These are phyloP conservation scores for Charina bottae DNA, from an alignment of 2,113 vertebrate species.

Conservation along the genomic window DNA sequence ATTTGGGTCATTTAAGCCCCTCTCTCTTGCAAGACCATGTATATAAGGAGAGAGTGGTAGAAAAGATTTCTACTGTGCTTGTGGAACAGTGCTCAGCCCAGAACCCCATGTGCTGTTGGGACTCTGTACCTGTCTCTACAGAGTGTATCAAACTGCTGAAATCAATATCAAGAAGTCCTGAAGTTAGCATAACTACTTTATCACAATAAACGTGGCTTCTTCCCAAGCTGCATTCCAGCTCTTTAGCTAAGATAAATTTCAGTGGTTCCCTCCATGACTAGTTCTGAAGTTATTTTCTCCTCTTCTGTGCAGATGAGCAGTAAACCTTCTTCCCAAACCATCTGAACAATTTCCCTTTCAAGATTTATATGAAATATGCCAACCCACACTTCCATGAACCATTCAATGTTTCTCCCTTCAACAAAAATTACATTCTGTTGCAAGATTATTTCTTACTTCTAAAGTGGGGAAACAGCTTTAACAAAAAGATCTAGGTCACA, in stretches of 20 bases:
- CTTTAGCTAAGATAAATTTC: conserved; percentile 16
- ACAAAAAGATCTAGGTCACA: neutral
- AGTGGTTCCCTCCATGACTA: neutral
- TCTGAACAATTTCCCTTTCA: too few species aligned
- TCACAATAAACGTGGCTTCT: neutral
- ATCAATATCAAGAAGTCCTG: conserved; percentile 1
- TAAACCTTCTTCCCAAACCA: too few species aligned
- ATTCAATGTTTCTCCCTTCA: too few species aligned
- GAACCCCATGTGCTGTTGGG: neutral
- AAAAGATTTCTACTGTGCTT: neutral
- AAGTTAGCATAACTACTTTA: conserved; percentile 7
- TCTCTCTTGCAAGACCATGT: too few species aligned
- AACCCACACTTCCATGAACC: too few species aligned
- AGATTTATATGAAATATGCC: too few species aligned
- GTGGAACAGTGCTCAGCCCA: neutral
- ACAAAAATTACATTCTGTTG: neutral
- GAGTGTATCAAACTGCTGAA: neutral
- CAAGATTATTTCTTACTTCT: conserved; percentile 1
- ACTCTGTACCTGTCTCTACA: neutral
- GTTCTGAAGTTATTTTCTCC: too few species aligned
- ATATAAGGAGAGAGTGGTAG: too few species aligned
- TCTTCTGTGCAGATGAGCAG: too few species aligned
- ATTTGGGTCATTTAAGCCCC: neutral
- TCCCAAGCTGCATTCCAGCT: conserved; percentile 2
- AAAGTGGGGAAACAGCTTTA: neutral